Conservation (phyloP, 2,113 vertebrate species). For the Entomyzon cyanotis region DNA sequence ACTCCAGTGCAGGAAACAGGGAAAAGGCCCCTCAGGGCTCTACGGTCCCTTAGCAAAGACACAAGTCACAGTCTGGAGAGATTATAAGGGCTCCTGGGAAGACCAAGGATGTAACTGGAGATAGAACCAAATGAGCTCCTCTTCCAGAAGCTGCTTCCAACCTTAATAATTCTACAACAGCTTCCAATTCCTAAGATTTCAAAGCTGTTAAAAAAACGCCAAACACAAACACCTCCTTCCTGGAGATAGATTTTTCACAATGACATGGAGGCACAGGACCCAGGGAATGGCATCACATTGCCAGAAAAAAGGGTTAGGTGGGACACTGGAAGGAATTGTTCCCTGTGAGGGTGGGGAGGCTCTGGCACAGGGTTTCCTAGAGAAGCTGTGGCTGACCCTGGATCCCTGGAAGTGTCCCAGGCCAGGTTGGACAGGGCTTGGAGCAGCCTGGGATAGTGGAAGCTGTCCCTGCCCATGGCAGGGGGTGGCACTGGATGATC, state of each 20-base stretch:
- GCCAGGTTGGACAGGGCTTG: accelerated
- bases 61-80: not conserved
- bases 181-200: not conserved
- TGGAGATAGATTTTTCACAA: not conserved
- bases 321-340: not conserved
- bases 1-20: not conserved
- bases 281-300: not conserved
- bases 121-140: not conserved
- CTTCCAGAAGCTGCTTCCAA: not conserved
- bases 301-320: accelerated
- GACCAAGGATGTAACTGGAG: not conserved
- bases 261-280: not conserved
- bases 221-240: not conserved
- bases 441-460: accelerated
- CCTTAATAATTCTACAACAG: not conserved
- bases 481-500: not conserved
- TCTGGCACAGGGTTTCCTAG: not conserved
- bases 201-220: not conserved
- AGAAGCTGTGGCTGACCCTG: not conserved
- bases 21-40: not conserved
- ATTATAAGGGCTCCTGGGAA: not conserved
- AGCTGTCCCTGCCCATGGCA: not conserved
- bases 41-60: not conserved
- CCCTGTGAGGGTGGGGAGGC: accelerated
- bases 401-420: not conserved